Percentiles rank a stretch among this genome's conserved stretches.
Conservation (phyloP, 2,113 vertebrate species). For the Nothoprocta pentlandii region DNA sequence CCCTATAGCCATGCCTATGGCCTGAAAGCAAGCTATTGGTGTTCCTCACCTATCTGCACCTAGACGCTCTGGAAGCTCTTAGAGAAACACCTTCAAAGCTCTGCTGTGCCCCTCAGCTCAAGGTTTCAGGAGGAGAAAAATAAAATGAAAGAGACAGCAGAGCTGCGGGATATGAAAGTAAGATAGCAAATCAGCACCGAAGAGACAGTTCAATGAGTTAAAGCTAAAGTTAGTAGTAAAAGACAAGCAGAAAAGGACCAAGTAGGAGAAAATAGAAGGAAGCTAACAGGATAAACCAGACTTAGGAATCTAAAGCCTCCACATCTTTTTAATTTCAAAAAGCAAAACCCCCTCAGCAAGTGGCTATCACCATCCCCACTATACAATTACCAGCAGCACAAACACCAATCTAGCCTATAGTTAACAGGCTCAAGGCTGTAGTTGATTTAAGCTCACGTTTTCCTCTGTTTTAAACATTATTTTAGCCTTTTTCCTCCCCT, state of each 20-base stretch:
- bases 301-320: fast-evolving
- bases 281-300: neutral
- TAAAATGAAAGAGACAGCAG: neutral
- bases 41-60: constrained; percentile 23
- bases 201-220: neutral
- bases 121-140: neutral
- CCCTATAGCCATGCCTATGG: constrained; percentile 56
- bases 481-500: neutral
- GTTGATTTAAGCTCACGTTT: neutral
- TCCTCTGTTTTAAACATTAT: neutral
- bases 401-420: fast-evolving
- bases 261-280: neutral
- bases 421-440: neutral
- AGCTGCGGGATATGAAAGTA: neutral
- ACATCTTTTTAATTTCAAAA: neutral
- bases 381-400: neutral
- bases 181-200: neutral
- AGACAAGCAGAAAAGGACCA: neutral
- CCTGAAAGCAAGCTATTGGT: neutral
- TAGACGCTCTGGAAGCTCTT: neutral
- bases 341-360: neutral
- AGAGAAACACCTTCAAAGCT: constrained; percentile 5
- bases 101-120: neutral
- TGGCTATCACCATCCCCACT: fast-evolving
- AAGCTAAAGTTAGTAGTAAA: neutral